phyloP scores from a whole-genome alignment of 1,140 invertebrate species.

The Ladona fulva region DNA sequence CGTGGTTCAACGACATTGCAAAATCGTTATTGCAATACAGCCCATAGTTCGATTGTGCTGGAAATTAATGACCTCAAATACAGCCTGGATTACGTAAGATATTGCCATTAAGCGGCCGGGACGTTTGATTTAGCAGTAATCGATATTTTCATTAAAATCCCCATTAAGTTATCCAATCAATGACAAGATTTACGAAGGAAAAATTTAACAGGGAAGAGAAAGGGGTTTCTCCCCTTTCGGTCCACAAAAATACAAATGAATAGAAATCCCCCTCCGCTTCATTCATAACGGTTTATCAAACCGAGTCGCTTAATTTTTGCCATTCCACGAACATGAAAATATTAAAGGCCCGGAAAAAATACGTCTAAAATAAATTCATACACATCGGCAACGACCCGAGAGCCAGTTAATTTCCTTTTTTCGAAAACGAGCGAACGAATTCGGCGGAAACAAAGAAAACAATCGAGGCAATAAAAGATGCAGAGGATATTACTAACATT shows the following conservation, averaged over 20 bases:
- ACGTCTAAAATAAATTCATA: background rate
- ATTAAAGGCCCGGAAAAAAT: no score
- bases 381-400: background rate
- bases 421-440: background rate
- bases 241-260: background rate
- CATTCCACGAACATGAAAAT: background rate
- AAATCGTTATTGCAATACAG: conserved; percentile 4
- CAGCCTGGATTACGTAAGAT: conserved; percentile 4
- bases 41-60: background rate
- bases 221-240: background rate
- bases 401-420: background rate
- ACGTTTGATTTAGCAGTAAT: conserved; percentile 5
- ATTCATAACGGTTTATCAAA: background rate
- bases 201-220: background rate
- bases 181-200: background rate
- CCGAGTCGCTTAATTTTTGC: background rate
- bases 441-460: background rate
- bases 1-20: background rate
- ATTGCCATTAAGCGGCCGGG: conserved; percentile 1
- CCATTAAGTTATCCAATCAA: background rate
- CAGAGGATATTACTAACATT: background rate
- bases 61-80: conserved; percentile 7
- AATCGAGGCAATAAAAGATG: background rate
- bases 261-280: background rate
- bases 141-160: conserved; percentile 9